phyloP scores from a whole-genome alignment of 2,113 vertebrate species.

The Pteropus alecto region DNA sequence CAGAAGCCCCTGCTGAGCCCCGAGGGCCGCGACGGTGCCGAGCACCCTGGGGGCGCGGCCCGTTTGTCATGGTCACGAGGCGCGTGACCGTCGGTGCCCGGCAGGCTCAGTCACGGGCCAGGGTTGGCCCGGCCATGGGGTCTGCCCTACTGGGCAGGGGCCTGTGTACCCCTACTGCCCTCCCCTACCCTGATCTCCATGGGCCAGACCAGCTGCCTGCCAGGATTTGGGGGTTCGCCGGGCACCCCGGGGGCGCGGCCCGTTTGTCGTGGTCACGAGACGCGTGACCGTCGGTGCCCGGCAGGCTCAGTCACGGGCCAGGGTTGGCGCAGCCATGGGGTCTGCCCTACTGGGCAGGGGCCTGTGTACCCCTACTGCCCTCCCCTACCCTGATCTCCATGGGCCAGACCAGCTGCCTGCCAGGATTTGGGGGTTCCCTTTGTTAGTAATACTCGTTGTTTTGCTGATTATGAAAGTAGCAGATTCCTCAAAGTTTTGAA shows the following conservation, averaged over 20 bases:
- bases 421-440: not conserved
- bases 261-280: no score
- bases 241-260: not conserved
- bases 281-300: no score
- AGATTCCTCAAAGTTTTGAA: not conserved
- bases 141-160: not conserved
- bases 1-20: not conserved
- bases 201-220: not conserved
- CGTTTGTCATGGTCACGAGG: no score
- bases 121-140: accelerated
- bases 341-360: not conserved
- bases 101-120: no score
- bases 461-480: not conserved
- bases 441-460: not conserved
- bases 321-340: accelerated
- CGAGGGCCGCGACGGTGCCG: not conserved
- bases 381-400: accelerated
- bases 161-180: no score
- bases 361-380: not conserved
- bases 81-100: no score
- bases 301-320: no score
- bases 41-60: not conserved
- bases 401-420: not conserved
- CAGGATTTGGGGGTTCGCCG: accelerated
- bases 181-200: accelerated